Base-by-base conservation (phyloP, 2,113 vertebrate species). In the Oceanodroma tethys region DNA sequence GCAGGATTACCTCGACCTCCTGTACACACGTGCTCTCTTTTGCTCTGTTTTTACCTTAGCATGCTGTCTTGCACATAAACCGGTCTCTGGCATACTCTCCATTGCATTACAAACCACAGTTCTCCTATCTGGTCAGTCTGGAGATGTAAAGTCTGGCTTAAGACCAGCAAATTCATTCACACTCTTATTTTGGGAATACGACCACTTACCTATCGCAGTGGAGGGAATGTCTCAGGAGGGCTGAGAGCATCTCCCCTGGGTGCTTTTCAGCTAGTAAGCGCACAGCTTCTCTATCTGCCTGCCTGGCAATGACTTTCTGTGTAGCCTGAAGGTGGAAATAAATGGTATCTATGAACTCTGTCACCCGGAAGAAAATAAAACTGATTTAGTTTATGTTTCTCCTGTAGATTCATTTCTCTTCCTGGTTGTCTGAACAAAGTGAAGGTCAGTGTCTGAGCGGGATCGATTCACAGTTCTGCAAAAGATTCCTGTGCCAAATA, bases 261-360 rank as follows among this genome's bases (percentile, higher is more conserved):
- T 90, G 73, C 6, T 79, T 70, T 93, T 59, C 50, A 43, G 38
- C 68, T 40, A 71, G 30, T 13, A 67, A 91, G 22, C 58, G 66
- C 36, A 52, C 15, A 68, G 47, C n/a, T 62, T 72, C 70, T 45
- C 47, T 53, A 68, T 34, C 76, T 82, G 47, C 66, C 79, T 93
- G 38, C 47, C 74, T 88, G 55, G 45, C 53, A 84, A 25, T 62
- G 22, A 7, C 32, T 25, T 89, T 75, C 29, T 93, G 48, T 40
- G n/a, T 66, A 66, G 67, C 74, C 68, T 79, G 52, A 59, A 95
- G 71, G 80, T 81, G 29, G 45, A 96, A 91, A 89, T 89, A 87
- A 95, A 83, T 66, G 20, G 3, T 73, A 63, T 56, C 71, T 53
- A 72, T 91, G 48, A 95, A 75, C 50, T 86, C 11, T 70, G n/a